These are phyloP conservation scores for Epirrhoe tristata DNA, from an alignment of 2,888 invertebrate genomes.

Conservation along the genomic window DNA sequence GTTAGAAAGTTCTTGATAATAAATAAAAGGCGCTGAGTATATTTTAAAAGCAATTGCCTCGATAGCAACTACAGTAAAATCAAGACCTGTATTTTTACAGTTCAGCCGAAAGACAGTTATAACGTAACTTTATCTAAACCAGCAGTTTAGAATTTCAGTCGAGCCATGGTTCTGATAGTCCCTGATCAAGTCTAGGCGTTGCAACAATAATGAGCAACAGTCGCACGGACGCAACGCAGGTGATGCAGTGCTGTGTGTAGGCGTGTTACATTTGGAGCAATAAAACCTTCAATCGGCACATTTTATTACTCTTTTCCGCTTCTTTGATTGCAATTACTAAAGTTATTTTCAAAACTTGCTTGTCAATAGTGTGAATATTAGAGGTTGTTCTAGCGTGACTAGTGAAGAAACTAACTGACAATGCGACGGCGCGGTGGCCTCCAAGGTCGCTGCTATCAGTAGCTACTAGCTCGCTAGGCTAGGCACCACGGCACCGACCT, in stretches of 20 bases:
- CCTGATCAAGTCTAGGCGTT: not conserved
- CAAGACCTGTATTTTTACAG: too few relatives aligned
- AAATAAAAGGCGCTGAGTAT: too few relatives aligned
- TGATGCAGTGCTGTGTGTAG: not conserved
- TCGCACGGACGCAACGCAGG: not conserved
- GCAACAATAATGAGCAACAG: not conserved
- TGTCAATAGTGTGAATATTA: not conserved
- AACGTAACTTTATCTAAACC: too few relatives aligned
- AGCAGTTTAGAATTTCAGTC: too few relatives aligned
- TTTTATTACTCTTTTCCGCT: slow-evolving; percentile 15
- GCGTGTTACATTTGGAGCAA: slow-evolving; percentile 3
- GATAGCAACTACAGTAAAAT: too few relatives aligned
- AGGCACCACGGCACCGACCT: slow-evolving; percentile 3
- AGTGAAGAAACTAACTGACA: slow-evolving; percentile 6
- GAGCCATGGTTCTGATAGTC: too few relatives aligned
- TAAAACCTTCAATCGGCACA: slow-evolving; percentile 2
- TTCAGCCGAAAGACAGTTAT: too few relatives aligned
- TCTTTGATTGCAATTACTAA: slow-evolving; percentile 3
- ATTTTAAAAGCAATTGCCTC: too few relatives aligned
- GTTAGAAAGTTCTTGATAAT: too few relatives aligned
- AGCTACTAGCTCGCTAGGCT: not conserved
- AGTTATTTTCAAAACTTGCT: not conserved
- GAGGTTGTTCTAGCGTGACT: slow-evolving; percentile 4
- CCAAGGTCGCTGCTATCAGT: slow-evolving; percentile 18
- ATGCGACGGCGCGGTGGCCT: slow-evolving; percentile 13